Evolutionary conservation across 2,113 vertebrate species (phyloP).

Genomic region (Tachysurus fulvidraco): DNA sequence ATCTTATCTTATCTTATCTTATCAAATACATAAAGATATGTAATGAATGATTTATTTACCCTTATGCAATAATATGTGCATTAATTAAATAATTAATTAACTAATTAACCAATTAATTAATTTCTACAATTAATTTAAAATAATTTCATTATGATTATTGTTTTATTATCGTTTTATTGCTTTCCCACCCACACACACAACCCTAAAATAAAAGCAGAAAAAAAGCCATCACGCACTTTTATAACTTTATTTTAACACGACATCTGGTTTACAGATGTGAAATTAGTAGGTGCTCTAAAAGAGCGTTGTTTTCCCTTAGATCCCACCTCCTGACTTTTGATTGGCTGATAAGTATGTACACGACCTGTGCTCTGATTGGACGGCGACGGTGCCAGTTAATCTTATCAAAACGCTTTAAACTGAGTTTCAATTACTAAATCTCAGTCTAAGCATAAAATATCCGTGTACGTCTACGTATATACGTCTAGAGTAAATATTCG

Average conservation of each 20-base stretch:
- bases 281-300: background rate
- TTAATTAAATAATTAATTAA: too few species aligned
- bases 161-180: background rate
- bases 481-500: too few species aligned
- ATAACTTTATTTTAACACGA: background rate
- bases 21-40: background rate
- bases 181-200: background rate
- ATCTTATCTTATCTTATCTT: too few species aligned
- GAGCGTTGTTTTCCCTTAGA: too few species aligned
- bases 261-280: background rate
- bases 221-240: background rate
- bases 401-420: too few species aligned
- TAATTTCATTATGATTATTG: background rate
- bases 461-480: too few species aligned
- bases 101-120: background rate
- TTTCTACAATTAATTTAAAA: background rate
- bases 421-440: background rate
- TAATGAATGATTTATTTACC: background rate
- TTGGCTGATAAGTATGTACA: background rate
- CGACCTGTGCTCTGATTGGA: background rate
- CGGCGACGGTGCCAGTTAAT: background rate
- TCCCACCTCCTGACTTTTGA: background rate
- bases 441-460: too few species aligned
- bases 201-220: background rate
- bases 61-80: background rate